Evolutionary conservation across 1,140 invertebrate species (phyloP).

Genomic region (Nixonia krombeini): DNA sequence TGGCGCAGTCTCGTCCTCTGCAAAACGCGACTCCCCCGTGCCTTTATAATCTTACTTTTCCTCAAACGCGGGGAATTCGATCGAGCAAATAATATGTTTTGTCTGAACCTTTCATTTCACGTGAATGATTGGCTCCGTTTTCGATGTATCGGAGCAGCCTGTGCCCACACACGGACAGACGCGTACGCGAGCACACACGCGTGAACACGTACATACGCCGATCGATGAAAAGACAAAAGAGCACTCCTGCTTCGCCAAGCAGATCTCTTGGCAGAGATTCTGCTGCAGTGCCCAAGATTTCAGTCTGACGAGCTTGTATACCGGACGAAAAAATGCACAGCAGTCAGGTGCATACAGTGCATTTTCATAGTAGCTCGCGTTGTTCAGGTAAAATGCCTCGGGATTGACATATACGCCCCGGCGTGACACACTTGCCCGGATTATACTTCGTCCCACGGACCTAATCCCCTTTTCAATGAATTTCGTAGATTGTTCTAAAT

Average conservation of each 20-base stretch:
- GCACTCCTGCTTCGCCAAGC: conserved; percentile 38
- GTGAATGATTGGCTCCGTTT: conserved; percentile 26
- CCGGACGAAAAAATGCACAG: conserved; percentile 25
- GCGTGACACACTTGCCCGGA: too few relatives aligned
- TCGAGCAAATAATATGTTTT: conserved; percentile 39
- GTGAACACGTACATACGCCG: conserved; percentile 1
- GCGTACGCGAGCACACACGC: neutral
- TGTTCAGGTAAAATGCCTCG: conserved; percentile 14
- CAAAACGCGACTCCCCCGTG: conserved; percentile 30
- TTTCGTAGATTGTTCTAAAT: too few relatives aligned
- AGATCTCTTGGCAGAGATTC: conserved; percentile 49
- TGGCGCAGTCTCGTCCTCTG: too few relatives aligned
- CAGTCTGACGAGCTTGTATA: conserved; percentile 32
- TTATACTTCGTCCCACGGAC: too few relatives aligned
- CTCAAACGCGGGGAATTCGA: conserved; percentile 27
- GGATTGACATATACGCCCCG: conserved; percentile 25
- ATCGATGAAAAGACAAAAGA: conserved; percentile 52
- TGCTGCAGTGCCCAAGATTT: conserved; percentile 44
- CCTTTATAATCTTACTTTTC: conserved; percentile 29
- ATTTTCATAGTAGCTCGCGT: conserved; percentile 33
- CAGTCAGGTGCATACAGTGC: conserved; percentile 25
- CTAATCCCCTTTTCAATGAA: too few relatives aligned
- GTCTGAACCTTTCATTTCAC: conserved; percentile 35
- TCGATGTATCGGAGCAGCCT: conserved; percentile 16
- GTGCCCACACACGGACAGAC: conserved; percentile 5